These are phyloP conservation scores for Lepidocolaptes lacrymiger DNA, from an alignment of 2,797 vertebrate genomes.

Conservation along the genomic window DNA sequence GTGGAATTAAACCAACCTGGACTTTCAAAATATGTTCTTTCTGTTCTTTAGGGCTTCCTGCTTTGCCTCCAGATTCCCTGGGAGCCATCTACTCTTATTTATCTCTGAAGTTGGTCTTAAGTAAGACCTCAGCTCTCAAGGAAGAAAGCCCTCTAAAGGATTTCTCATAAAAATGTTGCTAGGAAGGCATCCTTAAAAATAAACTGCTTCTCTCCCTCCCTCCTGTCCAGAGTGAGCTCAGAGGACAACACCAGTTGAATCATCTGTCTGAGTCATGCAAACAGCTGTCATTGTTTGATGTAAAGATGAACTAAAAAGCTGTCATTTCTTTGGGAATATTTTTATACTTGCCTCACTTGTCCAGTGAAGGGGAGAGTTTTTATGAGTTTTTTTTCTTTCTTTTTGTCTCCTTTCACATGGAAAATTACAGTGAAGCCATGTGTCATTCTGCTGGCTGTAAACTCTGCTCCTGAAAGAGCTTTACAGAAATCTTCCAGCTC, in stretches of 20 bases:
- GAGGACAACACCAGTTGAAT: slow-evolving; percentile 29
- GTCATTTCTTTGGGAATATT: slow-evolving; percentile 36
- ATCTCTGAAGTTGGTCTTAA: not conserved
- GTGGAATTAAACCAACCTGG: not conserved
- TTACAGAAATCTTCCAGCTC: not conserved
- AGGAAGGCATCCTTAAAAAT: slow-evolving; percentile 27
- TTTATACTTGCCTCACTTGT: slow-evolving; percentile 55
- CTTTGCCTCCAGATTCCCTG: not conserved
- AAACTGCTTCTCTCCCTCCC: not conserved
- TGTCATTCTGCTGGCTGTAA: not conserved
- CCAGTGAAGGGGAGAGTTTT: not conserved
- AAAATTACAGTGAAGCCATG: not conserved
- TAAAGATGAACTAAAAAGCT: slow-evolving; percentile 54
- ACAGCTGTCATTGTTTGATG: slow-evolving; percentile 52
- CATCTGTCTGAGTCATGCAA: slow-evolving; percentile 44
- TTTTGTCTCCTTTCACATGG: not conserved
- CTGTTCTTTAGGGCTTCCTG: not conserved
- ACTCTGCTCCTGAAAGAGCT: not conserved
- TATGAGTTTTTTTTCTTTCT: not conserved
- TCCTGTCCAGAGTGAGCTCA: not conserved
- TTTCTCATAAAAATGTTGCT: slow-evolving; percentile 14
- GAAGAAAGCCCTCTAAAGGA: slow-evolving; percentile 6
- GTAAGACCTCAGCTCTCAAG: not conserved
- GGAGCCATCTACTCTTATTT: not conserved
- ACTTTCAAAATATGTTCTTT: not conserved